Evolutionary conservation across 2,797 vertebrate species (phyloP), one percentile per base, ranked within the genome.

Genomic region (Protonibea diacanthus): DNA sequence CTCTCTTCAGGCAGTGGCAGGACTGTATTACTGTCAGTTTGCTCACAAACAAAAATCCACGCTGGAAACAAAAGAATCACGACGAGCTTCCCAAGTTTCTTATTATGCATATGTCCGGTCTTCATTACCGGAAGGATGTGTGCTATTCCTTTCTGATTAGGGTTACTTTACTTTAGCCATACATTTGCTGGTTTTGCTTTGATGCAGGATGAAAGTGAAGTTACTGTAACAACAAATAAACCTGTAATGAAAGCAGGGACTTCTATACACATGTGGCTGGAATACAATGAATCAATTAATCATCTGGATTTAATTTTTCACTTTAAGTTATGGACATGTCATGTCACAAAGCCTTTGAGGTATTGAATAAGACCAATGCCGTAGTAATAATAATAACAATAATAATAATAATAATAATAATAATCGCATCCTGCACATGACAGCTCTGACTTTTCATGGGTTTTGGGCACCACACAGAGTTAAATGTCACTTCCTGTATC

Each of bases 1-100:
- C 83, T 89, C 73, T 79, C 84, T 14, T 84, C 82, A 76, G 76
- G 74, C 71, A 56, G 72, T 89, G 85, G 86, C 87, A 91, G 87
- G 87, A 86, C 83, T 88, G 56, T 71, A 86, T 91, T 90, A 90
- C 88, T 91, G 90, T 93, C 91, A 92, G 64, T 83, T 80, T 65
- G 53, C 78, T 84, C 74, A 73, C 23, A 79, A 68, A 83, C 42
- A 76, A 80, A 85, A 80, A 78, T 78, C 76, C n/a, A 20, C 0
- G 21, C 74, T 51, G 85, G 25, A 88, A 85, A 89, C 81, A 87
- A 86, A 84, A 78, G 80, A 82, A 72, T 56, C 80, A 86, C 18
- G 57, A 87, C 49, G 7, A 56, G 66, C 58, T 78, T 71, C n/a
- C 64, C 69, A 38, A 80, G 45, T 80, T 78, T 70, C 45, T 78